Percentiles rank a stretch among this genome's conserved stretches.
phyloP scores from a whole-genome alignment of 1,140 invertebrate genomes.

The Triops longicaudatus region DNA sequence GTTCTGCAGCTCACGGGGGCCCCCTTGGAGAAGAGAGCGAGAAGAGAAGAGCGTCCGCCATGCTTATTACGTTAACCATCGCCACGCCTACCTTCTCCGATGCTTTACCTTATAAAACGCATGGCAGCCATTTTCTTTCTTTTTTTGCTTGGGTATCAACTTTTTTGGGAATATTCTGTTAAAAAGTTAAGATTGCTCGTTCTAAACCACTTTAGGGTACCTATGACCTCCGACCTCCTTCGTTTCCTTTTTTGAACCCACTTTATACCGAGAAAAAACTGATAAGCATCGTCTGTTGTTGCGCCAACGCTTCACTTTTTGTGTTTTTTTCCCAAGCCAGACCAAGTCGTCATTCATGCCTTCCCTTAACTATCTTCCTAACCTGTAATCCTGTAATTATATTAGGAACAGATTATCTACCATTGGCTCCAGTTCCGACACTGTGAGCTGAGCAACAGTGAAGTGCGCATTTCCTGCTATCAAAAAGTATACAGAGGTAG shows the following conservation, averaged over 20 bases:
- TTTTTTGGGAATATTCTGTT: neutral
- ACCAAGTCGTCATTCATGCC: neutral
- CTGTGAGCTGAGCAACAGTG: no score
- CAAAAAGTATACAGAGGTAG: no score
- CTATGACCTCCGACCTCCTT: neutral
- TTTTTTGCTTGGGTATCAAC: neutral
- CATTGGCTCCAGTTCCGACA: neutral
- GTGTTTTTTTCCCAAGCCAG: no score
- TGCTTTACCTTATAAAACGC: neutral
- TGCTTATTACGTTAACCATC: conserved; percentile 15
- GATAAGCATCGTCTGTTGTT: conserved; percentile 5
- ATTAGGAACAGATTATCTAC: neutral
- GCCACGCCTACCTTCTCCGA: neutral
- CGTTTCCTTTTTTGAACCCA: no score
- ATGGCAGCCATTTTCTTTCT: neutral
- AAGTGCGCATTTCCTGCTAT: no score
- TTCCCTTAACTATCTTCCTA: neutral
- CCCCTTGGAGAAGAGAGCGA: conserved; percentile 3
- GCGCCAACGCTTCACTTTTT: no score
- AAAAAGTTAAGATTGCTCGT: no score
- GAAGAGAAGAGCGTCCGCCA: conserved; percentile 13
- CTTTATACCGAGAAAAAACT: neutral
- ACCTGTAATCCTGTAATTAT: neutral
- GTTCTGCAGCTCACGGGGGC: neutral
- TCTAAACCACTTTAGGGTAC: neutral